Conservation (phyloP, 2,797 vertebrate genomes). For the Lophura swinhoii region DNA sequence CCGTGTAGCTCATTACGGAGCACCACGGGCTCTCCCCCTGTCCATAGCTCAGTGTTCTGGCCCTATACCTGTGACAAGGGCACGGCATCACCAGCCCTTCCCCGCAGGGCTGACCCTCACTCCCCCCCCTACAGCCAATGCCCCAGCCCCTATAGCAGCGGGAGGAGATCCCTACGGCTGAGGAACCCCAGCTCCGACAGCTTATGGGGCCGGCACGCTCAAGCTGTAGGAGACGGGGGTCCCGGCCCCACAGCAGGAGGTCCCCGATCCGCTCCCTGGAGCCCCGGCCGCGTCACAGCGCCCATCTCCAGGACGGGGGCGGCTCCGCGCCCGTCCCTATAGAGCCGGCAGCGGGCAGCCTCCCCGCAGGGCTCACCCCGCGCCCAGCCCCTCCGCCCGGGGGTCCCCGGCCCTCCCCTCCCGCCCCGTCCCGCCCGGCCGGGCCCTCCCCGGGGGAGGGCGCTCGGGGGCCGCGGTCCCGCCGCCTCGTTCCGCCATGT, state of each 20-base stretch:
- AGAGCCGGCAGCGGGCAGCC: background rate
- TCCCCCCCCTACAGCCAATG: rapidly evolving
- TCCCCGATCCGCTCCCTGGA: background rate
- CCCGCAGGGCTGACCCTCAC: background rate
- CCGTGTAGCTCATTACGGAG: background rate
- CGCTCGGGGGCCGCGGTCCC: slow-evolving; percentile 32
- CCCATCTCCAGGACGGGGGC: background rate
- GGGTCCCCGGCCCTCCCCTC: background rate
- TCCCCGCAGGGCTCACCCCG: too few species aligned
- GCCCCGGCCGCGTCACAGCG: too few species aligned
- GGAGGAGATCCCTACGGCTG: too few species aligned
- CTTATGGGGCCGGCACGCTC: background rate
- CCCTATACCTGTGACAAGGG: background rate
- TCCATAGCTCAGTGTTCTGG: background rate
- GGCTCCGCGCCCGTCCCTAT: background rate
- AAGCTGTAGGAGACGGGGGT: too few species aligned
- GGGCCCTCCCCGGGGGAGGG: slow-evolving; percentile 46
- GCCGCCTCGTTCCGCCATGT: slow-evolving; percentile 19
- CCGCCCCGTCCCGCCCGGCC: background rate
- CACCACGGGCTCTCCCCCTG: background rate
- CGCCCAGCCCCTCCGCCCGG: background rate
- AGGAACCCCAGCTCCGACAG: background rate
- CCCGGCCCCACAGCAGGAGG: rapidly evolving
- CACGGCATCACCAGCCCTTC: background rate
- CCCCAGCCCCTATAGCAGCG: background rate